These are phyloP conservation scores for Pachymerium ferrugineum DNA, from an alignment of 2,888 invertebrate genomes.

Conservation along the genomic window DNA sequence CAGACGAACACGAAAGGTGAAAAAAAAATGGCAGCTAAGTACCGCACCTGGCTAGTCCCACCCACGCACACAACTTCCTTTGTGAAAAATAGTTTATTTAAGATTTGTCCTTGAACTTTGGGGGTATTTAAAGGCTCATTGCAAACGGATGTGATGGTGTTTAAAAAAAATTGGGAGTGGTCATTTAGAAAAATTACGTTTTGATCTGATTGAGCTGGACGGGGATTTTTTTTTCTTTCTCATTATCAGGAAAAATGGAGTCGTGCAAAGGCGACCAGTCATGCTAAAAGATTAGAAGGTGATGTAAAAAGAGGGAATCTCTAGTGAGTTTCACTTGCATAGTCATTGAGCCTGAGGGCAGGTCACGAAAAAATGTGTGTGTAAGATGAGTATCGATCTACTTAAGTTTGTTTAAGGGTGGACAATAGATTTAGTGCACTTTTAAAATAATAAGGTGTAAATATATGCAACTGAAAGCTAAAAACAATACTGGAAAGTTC, in stretches of 20 bases:
- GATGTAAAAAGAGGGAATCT: not conserved
- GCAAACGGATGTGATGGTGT: conserved; percentile 7
- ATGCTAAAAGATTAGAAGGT: conserved; percentile 14
- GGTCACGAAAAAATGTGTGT: not conserved
- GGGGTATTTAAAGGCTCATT: conserved; percentile 2
- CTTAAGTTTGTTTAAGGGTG: not conserved
- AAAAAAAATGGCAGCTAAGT: conserved; percentile 4
- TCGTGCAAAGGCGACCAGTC: conserved; percentile 5
- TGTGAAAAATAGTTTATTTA: not conserved
- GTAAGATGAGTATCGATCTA: not conserved
- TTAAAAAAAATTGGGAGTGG: not conserved
- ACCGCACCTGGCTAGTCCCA: conserved; percentile 11
- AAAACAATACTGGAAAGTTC: too few species aligned
- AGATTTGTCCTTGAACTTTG: not conserved
- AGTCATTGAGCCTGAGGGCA: not conserved
- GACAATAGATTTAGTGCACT: too few species aligned
- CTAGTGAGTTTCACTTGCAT: not conserved
- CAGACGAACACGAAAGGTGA: not conserved
- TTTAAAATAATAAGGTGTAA: too few species aligned
- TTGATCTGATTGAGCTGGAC: not conserved
- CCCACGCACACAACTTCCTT: conserved; percentile 1
- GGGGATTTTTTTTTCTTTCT: not conserved
- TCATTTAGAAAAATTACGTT: not conserved
- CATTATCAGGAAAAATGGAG: conserved; percentile 14
- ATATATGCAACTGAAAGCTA: too few species aligned